Evolutionary conservation across 2,888 invertebrate species (phyloP), one percentile per base, ranked within the genome.

Genomic region (Lasioglossum villosulum): DNA sequence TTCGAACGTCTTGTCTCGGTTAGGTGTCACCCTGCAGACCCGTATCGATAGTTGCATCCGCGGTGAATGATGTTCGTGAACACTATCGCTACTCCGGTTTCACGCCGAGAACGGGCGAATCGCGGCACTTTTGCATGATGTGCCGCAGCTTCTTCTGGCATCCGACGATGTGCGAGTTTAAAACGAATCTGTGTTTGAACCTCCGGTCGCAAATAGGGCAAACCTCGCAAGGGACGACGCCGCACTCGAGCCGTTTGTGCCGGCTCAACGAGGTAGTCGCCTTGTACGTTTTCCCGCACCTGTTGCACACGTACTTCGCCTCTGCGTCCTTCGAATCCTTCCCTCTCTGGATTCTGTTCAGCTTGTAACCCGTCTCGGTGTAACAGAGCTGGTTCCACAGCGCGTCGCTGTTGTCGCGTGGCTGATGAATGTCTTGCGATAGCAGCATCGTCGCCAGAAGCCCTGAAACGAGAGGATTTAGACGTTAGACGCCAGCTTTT

Each of bases 221-320:
- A 45, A 94, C 91, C 88, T 95, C 95, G 81, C 93, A 92, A 0
- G 95, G 95, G 16, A 93, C 82, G 34, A 95, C 95, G 1, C 95
- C 95, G 85, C 96, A 96, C 76, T 96, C 96, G 48, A 95, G 94
- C 45, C 95, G 93, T 59, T 95, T 93, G 88, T 96, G 96, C n/a
- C 96, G 94, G 52, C 94, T 95, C 39, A 95, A 88, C 4, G 95
- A 95, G 8, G 95, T 95, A 37, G 91, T 89, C 23, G 95, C 94
- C 78, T 93, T 94, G 88, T 95, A 95, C 0, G 92, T 91, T 90
- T 95, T 95, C 30, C 93, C 93, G 88, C 95, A 95, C 70, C 94
- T 93, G 59, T 93, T 94, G 86, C 95, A 95, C 39, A 84, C 90
- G 86, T 92, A 92, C 70, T 93, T 93, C 4, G 88, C 84, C 1